Base-by-base conservation (phyloP, 2,113 vertebrate genomes). In the Orycteropus afer region DNA sequence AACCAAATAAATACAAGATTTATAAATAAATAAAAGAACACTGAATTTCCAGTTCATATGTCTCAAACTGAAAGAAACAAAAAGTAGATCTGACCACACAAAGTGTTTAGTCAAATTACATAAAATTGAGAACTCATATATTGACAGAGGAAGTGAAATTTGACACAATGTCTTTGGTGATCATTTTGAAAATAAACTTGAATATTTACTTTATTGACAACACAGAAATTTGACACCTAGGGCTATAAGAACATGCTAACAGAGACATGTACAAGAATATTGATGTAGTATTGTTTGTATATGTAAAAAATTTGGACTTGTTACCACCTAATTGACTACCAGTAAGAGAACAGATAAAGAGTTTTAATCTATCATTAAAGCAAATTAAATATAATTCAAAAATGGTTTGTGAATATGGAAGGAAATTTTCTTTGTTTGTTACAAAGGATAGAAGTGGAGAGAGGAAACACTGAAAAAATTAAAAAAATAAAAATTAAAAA, bases 401-500 rank as follows among this genome's bases (percentile, higher is more conserved):
- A 90, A 49, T 42, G 2, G 23, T 53, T 55, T 77, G 3, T n/a
- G n/a, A n/a, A n/a, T n/a, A n/a, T n/a, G n/a, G n/a, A n/a, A n/a
- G n/a, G n/a, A n/a, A n/a, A n/a, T n/a, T n/a, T n/a, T n/a, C n/a
- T n/a, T n/a, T n/a, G n/a, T n/a, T n/a, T n/a, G n/a, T n/a, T n/a
- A n/a, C n/a, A n/a, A n/a, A n/a, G n/a, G n/a, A n/a, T n/a, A n/a
- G n/a, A n/a, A n/a, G n/a, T n/a, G n/a, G n/a, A n/a, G n/a, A n/a
- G n/a, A n/a, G n/a, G n/a, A n/a, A n/a, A n/a, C n/a, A n/a, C n/a
- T n/a, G n/a, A n/a, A n/a, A n/a, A n/a, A n/a, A 88, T 42, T 42
- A 27, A 73, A 65, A 27, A 74, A 79, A 42, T 7, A 86, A 94
- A 83, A 76, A 76, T 61, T 74, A 10, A 71, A 92, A 91, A 90